A percentile compares a stretch with the other conserved stretches of the same genome.
These are phyloP conservation scores for Alviniconcha marisindica DNA, from an alignment of 1,140 invertebrate genomes.

Conservation along the genomic window DNA sequence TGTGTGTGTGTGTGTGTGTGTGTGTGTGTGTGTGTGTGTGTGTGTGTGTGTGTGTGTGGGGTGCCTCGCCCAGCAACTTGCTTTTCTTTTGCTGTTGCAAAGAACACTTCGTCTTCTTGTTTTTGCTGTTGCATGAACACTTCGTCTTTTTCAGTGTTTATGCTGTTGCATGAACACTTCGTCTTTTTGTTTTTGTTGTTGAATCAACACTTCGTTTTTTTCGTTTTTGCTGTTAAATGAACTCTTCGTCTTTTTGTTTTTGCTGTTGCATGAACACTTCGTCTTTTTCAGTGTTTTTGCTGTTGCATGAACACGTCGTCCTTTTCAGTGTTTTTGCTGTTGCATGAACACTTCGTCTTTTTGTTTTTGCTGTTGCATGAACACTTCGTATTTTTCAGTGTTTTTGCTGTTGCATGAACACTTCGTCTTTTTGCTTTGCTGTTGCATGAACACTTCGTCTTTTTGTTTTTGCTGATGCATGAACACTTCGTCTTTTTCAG, in stretches of 20 bases:
- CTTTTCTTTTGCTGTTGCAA: not conserved
- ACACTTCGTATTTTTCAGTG: too few relatives aligned
- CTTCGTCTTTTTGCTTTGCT: not conserved
- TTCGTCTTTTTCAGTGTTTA: not conserved
- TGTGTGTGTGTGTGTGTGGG: not conserved
- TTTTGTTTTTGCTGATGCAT: too few relatives aligned
- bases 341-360: not conserved
- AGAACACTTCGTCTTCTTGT: not conserved
- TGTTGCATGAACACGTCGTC: too few relatives aligned
- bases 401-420: not conserved
- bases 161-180: not conserved
- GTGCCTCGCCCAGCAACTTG: not conserved
- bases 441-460: too few relatives aligned
- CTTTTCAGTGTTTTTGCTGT: not conserved
- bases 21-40: not conserved
- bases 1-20: not conserved
- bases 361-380: not conserved
- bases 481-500: too few relatives aligned
- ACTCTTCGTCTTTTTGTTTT: slow-evolving; percentile 17
- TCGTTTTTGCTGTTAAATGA: not conserved
- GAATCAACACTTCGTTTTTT: not conserved
- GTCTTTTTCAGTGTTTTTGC: too few relatives aligned
- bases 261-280: not conserved
- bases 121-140: not conserved
- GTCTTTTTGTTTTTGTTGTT: not conserved